Evolutionary conservation across 2,797 vertebrate species (phyloP).

Genomic region (Apogon talboti): DNA sequence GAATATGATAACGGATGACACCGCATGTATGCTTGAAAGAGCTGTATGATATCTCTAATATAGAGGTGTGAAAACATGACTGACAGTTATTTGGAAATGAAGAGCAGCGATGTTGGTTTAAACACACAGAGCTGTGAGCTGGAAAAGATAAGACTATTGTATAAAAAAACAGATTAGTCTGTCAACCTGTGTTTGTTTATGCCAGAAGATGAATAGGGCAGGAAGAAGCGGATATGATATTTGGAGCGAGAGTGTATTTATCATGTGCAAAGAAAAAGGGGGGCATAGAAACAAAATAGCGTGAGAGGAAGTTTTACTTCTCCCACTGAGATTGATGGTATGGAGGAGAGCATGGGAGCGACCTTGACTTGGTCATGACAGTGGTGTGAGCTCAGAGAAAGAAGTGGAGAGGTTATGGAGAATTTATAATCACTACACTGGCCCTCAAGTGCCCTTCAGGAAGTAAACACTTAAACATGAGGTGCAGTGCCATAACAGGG

Average conservation of each 20-base stretch:
- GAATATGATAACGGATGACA: neutral
- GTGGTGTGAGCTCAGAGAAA: conserved; percentile 24
- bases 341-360: conserved; percentile 61
- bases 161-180: conserved; percentile 49
- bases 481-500: conserved; percentile 27
- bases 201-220: conserved; percentile 47
- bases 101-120: conserved; percentile 6
- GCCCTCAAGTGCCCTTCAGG: conserved; percentile 51
- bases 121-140: conserved; percentile 23
- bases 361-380: conserved; percentile 67
- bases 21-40: neutral
- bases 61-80: conserved; percentile 24
- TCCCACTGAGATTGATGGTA: conserved; percentile 54
- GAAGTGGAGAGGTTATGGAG: conserved; percentile 22
- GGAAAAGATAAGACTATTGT: conserved; percentile 40
- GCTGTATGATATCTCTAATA: conserved; percentile 8
- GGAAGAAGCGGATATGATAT: conserved; percentile 61
- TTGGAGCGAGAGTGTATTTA: conserved; percentile 48
- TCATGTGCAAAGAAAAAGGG: conserved; percentile 22
- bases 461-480: conserved; percentile 61
- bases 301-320: conserved; percentile 60
- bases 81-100: conserved; percentile 20
- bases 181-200: conserved; percentile 71
- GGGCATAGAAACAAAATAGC: conserved; percentile 47
- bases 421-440: conserved; percentile 63